Base-by-base conservation (phyloP, 1,140 invertebrate species). In the Matsumurasca onukii region DNA sequence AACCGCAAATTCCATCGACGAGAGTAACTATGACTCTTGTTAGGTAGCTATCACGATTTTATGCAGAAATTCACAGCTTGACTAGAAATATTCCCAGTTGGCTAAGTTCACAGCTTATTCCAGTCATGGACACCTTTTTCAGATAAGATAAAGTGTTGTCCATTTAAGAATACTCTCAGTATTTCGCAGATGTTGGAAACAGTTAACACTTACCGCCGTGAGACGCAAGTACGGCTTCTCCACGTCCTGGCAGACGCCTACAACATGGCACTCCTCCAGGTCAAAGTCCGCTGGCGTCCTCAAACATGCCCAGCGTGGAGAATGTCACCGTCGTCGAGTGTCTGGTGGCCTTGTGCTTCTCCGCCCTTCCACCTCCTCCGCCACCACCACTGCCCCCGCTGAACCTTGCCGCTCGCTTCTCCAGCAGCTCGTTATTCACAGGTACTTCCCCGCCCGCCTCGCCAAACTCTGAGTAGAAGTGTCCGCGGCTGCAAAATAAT, bases 151-250 rank as follows among this genome's bases (percentile, higher is more conserved):
- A n/a, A n/a, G n/a, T n/a, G n/a, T n/a, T n/a, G n/a, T n/a, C n/a
- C n/a, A n/a, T n/a, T n/a, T n/a, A n/a, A n/a, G n/a, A n/a, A n/a
- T n/a, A n/a, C n/a, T n/a, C n/a, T n/a, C n/a, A n/a, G n/a, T n/a
- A n/a, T n/a, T n/a, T n/a, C n/a, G n/a, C n/a, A n/a, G n/a, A n/a
- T n/a, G n/a, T n/a, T n/a, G n/a, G n/a, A n/a, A n/a, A n/a, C n/a
- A n/a, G n/a, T n/a, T 5, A 24, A 52, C n/a, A 66, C 57, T 67
- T 20, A 67, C 89, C 57, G 88, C 91, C 31, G 97, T 99, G 3
- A 99, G 85, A 75, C 97, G 85, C 52, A 99, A 85, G 80, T 98
- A 99, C 51, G 89, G 91, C 78, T 99, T 99, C 79, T 98, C 97
- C 71, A 99, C 81, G 79, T 97, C 91, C 77, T 85, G 86, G 81